Evolutionary conservation across 2,113 vertebrate genomes (phyloP), one percentile per base, ranked within the genome.

Genomic region (Salvelinus alpinus): DNA sequence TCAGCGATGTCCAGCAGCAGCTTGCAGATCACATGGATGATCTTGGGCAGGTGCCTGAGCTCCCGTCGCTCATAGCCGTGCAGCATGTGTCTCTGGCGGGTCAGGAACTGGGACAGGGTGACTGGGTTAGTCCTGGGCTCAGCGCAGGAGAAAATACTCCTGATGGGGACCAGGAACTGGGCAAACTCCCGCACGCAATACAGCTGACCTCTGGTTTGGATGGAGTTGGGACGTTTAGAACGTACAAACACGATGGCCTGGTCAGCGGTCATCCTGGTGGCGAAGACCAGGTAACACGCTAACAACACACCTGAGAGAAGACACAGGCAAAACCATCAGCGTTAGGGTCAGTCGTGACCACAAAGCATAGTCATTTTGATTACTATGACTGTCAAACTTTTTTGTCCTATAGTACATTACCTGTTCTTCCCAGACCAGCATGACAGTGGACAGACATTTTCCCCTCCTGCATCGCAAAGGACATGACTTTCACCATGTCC

Each of bases 401-500:
- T 12, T 69, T 64, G 18, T 11, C 65, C 69, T 82, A 64, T 4
- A 70, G 51, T 70, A 3, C 27, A 18, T 13, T 92, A 98, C 97
- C 97, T 95, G 97, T 98, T 85, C 97, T 93, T 13, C 97, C 97
- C 0, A 98, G 96, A 16, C 97, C 97, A 4, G 97, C 97, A 0
- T 98, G 97, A 79, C 97, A 98, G 79, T 98, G 97, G 75, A 98
- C 82, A 20, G 97, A 96, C 20, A 96, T 89, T 84, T 95, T 97
- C 64, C 97, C 96, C 82, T 98, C 97, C 88, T 98, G 95, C 76
- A 96, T 86, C 6, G 97, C 95, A 3, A 98, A 98, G 12, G 95
- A 90, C 95, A 96, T 95, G 69, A 98, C 97, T 79, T 97, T 97
- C 48, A 97, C 94, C 93, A 98, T 97, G 80, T 98, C 96, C 34